phyloP scores from a whole-genome alignment of 1,140 invertebrate genomes.

The Anastrepha obliqua region DNA sequence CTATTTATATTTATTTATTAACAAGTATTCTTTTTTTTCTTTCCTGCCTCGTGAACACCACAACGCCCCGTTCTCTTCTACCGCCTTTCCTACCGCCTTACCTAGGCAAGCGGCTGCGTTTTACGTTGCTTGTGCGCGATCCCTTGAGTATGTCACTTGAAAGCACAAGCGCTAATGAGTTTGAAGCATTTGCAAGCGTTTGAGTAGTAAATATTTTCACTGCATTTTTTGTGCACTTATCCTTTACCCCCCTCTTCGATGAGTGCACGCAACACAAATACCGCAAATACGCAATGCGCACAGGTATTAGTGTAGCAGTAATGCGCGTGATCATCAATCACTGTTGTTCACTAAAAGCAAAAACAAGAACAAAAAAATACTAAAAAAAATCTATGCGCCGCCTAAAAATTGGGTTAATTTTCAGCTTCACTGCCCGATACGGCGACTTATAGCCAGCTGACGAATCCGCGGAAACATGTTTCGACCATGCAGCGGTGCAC shows the following conservation, averaged over 20 bases:
- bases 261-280: not conserved
- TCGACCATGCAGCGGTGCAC: too few relatives aligned
- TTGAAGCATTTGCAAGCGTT: not conserved
- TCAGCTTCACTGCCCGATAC: not conserved
- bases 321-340: conserved; percentile 41
- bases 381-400: conserved; percentile 8
- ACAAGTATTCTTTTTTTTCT: not conserved
- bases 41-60: conserved; percentile 9
- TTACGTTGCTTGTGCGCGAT: not conserved
- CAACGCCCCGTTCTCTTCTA: conserved; percentile 16
- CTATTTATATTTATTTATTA: not conserved
- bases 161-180: conserved; percentile 16
- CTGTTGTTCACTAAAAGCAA: conserved; percentile 15
- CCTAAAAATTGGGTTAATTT: conserved; percentile 48
- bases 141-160: conserved; percentile 16
- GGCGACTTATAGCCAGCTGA: not conserved
- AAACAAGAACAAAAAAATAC: not conserved
- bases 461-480: not conserved
- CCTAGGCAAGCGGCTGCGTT: not conserved
- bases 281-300: not conserved
- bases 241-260: not conserved
- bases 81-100: not conserved
- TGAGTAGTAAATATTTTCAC: conserved; percentile 29
- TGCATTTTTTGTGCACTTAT: conserved; percentile 20
- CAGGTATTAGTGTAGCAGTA: not conserved